Base-by-base conservation (phyloP, 2,888 invertebrate genomes). In the Cataglyphis cursor region DNA sequence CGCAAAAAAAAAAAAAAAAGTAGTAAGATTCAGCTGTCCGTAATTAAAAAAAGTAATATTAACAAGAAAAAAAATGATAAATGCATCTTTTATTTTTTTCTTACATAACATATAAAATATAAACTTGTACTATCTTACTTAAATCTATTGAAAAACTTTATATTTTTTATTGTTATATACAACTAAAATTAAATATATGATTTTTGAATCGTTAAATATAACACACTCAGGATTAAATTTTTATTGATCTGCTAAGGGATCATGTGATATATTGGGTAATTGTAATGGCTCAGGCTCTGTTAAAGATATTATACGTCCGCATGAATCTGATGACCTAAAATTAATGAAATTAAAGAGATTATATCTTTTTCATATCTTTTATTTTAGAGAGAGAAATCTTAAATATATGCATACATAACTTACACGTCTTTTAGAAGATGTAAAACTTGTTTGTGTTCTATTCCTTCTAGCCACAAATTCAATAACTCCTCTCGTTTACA, bases 391-490 rank as follows among this genome's bases (percentile, higher is more conserved):
- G 18, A 18, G 44, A 2, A 44, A 21, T 74, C 15, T 31, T 0
- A 44, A 28, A 62, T 35, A 57, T 8, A 59, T 9, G 1, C 6
- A 24, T 12, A 15, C 9, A 62, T 21, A 62, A 95, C 96, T 95
- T 95, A 98, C 98, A 99, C 98, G 95, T 99, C 98, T 91, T 99
- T 98, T 62, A 99, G 95, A 95, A 99, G 96, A 89, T 97, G 96
- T 61, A 99, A 95, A 82, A 98, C 98, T 93, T 99, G 97, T 93
- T 98, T 98, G 93, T 99, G 99, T 93, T 99, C 99, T n/a, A 99
- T 96, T 0, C 99, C 98, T 94, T 99, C 99, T 8, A 98, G 96
- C 99, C 99, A 99, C 81, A 99, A 96, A 88, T 98, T 97, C 92
- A 98, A 97, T 84, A 99, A 95, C 94, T 99, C 99, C 92, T 99